Evolutionary conservation across 2,888 invertebrate genomes (phyloP).

Genomic region (Polietes domitor): DNA sequence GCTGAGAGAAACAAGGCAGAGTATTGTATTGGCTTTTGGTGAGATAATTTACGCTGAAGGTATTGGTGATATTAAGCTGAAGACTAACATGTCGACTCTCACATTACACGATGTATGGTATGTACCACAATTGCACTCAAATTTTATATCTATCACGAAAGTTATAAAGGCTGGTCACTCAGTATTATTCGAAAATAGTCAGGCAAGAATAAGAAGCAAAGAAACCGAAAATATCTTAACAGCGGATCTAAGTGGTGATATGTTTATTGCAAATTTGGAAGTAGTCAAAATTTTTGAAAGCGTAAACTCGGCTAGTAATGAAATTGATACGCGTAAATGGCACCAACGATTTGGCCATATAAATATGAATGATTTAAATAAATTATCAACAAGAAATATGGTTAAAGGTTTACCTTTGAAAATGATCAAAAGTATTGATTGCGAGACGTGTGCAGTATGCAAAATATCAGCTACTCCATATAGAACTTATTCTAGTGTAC

Average conservation of each 20-base stretch:
- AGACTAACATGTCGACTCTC: conserved; percentile 37
- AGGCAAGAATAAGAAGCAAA: conserved; percentile 39
- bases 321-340: conserved; percentile 29
- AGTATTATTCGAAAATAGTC: conserved; percentile 14
- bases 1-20: conserved; percentile 32
- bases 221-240: conserved; percentile 36
- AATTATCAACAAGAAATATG: conserved; percentile 33
- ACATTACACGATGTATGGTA: conserved; percentile 47
- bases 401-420: conserved; percentile 41
- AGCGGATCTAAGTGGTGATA: conserved; percentile 26
- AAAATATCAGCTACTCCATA: conserved; percentile 49
- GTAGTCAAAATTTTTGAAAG: not conserved
- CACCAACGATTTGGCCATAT: conserved; percentile 38
- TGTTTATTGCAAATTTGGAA: conserved; percentile 37
- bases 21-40: conserved; percentile 51
- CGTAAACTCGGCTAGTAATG: not conserved
- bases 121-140: conserved; percentile 51
- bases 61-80: conserved; percentile 44
- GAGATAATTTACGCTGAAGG: too few species aligned
- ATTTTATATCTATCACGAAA: conserved; percentile 53
- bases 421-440: conserved; percentile 12
- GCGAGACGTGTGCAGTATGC: conserved; percentile 47
- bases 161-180: conserved; percentile 37
- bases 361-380: conserved; percentile 38
- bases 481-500: conserved; percentile 6